Conservation (phyloP, 2,113 vertebrate genomes). For the Cavia aperea region DNA sequence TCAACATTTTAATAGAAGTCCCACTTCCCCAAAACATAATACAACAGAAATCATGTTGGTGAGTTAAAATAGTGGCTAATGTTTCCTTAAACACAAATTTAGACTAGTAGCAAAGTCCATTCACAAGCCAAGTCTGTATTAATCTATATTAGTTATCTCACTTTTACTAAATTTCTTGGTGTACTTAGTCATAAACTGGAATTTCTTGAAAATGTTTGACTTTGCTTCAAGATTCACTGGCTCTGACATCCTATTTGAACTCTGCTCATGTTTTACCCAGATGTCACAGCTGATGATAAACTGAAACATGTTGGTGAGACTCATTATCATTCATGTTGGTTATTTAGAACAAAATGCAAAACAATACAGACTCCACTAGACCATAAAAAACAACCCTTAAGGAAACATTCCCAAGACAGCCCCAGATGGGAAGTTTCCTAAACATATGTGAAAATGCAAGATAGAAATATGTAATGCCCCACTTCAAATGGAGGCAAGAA, state of each 20-base stretch:
- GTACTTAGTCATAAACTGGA: not conserved
- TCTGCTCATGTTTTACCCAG: constrained; percentile 42
- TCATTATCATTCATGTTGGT: constrained; percentile 4
- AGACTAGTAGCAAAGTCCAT: constrained; percentile 15
- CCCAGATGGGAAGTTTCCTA: not conserved
- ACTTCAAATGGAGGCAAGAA: not conserved
- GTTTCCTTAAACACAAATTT: constrained; percentile 19
- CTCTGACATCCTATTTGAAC: constrained; percentile 12
- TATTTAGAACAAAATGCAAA: constrained; percentile 12
- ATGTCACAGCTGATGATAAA: not conserved
- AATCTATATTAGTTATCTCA: not conserved
- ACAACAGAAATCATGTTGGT: too few relatives aligned
- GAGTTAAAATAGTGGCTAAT: not conserved
- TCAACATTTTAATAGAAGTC: too few relatives aligned
- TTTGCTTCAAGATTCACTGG: constrained; percentile 40
- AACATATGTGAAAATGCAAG: not conserved
- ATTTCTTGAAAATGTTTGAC: constrained; percentile 22
- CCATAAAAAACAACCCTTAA: not conserved
- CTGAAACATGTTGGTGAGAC: not conserved
- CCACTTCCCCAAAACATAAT: too few relatives aligned
- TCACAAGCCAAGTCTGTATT: not conserved
- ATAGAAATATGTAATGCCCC: not conserved
- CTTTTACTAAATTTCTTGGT: constrained; percentile 9
- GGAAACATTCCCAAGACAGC: not conserved
- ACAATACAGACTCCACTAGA: not conserved